Evolutionary conservation across 53 echinoderm and acorn worm species (phyloP), one percentile per base, ranked within the genome.

Genomic region (Arbacia lixula): DNA sequence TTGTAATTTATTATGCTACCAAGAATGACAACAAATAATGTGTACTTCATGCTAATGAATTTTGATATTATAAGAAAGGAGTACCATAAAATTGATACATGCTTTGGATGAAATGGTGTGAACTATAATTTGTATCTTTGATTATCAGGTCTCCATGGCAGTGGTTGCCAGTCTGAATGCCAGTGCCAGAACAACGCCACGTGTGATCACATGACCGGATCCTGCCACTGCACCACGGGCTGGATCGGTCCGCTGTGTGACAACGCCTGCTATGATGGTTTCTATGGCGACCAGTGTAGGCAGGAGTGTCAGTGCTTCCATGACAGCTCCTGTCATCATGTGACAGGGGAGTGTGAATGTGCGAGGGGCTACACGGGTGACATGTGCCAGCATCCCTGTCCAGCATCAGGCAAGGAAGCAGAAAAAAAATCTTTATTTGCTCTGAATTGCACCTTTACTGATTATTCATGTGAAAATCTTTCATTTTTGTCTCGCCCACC

Each of bases 191-290:
- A 95, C 71, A 55, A 67, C 17, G 92, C 90, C 12, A 60, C 76
- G 3, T 95, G 95, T 75, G 88, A 92, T 57, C 74, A 51, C 32
- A 75, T 85, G 33, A 81, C 87, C 0, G 95, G 95, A 34, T 31
- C 69, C 10, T 95, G 95, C 53, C 71, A 85, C 37, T 95, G 95
- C 42, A 24, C 36, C 12, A 72, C 90, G 1, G 95, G 95, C 35
- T 93, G 88, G 88, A 87, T 66, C 35, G 93, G 91, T 38, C 27
- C 65, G 3, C 19, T 83, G 6, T 93, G 93, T 34, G 77, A 67
- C 26, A 43, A 54, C 4, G 64, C 87, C 1, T 95, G 95, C 51
- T 24, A 53, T 2, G 71, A 72, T 36, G 93, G 91, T 31, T 89
- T 71, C 54, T 96, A 82, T 84, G 93, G 93, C 17, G 51, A 78